Base-by-base conservation (phyloP, 1,140 invertebrate genomes). In the Leptopilina clavipes region DNA sequence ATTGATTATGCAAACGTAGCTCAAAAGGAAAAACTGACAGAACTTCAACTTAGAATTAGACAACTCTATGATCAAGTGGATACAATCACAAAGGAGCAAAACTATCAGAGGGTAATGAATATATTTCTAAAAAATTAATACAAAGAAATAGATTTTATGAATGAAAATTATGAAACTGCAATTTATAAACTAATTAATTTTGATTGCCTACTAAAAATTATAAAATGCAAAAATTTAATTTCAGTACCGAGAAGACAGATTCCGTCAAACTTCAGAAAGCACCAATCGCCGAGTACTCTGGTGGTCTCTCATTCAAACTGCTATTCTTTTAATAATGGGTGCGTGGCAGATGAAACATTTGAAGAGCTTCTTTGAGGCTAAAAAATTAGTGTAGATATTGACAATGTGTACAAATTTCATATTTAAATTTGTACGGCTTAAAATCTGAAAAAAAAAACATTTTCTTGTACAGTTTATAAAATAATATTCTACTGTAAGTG, bases 311-410 rank as follows among this genome's bases (percentile, higher is more conserved):
- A 93, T 94, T 3, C 99, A 99, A 91, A 97, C 97, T 6, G 91
- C 93, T 18, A 95, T 99, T 71, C 92, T 99, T 9, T 87, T 99
- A 0, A 89, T 93, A 8, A 99, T 99, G 93, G 98, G 98, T 18
- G 95, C 97, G 59, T 99, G 98, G 98, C 99, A 99, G 91, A 99
- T 99, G 98, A 94, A 94, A 86, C 98, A 99, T 94, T 92, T 99
- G 48, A 99, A 99, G 92, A 97, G 96, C 83, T 99, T 99, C 93
- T 99, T 99, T 88, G 98, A 99, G 92, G 98, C 98, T 14, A 99
- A 99, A 90, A 99, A 99, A 94, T 92, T 99, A 85, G 98, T 99
- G 65, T 99, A 95, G 72, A 22, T 48, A 45, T 14, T 45, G 59
- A 43, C 14, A 65, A 17, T 17, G 14, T 52, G 48, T 52, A 65